Percentiles rank a stretch among this genome's conserved stretches.
Evolutionary conservation across 2,797 vertebrate genomes (phyloP).

Genomic region (Tolypeutes matacus): DNA sequence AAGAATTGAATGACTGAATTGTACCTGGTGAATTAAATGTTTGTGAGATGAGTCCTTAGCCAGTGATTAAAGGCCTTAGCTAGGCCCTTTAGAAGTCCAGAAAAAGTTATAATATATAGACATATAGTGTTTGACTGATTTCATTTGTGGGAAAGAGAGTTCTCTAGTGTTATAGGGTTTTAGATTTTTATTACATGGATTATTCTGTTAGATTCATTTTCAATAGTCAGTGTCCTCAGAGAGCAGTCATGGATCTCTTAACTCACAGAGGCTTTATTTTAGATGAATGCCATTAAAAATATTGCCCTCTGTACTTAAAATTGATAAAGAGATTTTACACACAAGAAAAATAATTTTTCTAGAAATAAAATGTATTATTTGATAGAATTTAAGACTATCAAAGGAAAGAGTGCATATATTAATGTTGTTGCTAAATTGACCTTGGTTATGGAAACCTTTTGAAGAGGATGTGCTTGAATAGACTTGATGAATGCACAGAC

Average conservation of each 20-base stretch:
- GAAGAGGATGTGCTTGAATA: not conserved
- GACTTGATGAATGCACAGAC: not conserved
- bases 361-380: not conserved
- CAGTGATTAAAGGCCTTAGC: not conserved
- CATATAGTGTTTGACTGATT: not conserved
- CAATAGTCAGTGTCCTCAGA: no score
- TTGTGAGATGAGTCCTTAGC: not conserved
- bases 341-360: not conserved
- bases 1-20: not conserved
- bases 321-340: not conserved
- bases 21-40: not conserved
- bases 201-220: not conserved
- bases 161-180: no score
- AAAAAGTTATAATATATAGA: not conserved
- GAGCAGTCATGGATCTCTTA: not conserved
- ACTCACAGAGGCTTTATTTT: not conserved
- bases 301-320: not conserved
- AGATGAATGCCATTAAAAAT: not conserved
- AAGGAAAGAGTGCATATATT: not conserved
- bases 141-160: not conserved
- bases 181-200: no score
- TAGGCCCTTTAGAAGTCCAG: not conserved
- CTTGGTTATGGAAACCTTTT: not conserved
- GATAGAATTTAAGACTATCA: not conserved
- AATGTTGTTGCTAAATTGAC: not conserved